Base-by-base conservation (phyloP, 2,888 invertebrate species). In the Euplexia lucipara region DNA sequence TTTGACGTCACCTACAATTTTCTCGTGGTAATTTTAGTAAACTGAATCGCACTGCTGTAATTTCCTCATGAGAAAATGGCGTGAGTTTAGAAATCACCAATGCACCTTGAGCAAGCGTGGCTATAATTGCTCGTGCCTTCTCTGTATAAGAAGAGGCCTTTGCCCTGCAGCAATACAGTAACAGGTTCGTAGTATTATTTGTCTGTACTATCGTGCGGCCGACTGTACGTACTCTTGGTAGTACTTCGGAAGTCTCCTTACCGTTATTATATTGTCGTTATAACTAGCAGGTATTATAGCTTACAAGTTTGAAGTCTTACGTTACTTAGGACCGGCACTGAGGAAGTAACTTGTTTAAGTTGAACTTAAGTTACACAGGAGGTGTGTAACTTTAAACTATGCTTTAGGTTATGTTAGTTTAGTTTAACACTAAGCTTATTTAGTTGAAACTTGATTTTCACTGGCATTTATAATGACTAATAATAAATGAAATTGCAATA, bases 191-290 rank as follows among this genome's bases (percentile, higher is more conserved):
- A n/a, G n/a, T n/a, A n/a, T n/a, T n/a, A n/a, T n/a, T n/a, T n/a
- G n/a, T n/a, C n/a, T n/a, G n/a, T 5, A 26, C 26, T 26, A 5
- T 26, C 5, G 26, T 26, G 26, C 26, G 26, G 26, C 26, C 26
- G 26, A 26, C 3, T 26, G 41, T 41, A 32, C n/a, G 3, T 32
- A 6, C 22, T 16, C 5, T 14, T 8, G 18, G 16, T 45, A 47
- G 35, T 48, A 47, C 0, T 3, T 49, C n/a, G 12, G 12, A 12
- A 32, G 30, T 18, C 42, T 52, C 49, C 16, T 7, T 34, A 18
- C 0, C 10, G 48, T 44, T 34, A 76, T 76, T 70, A 76, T 56
- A 70, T 48, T 56, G 52, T 52, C 71, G 51, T 70, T 60, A 18
- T 22, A 75, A 56, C 54, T 16, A 32, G 0, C n/a, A 42, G 30